These are phyloP conservation scores for Smutsia gigantea DNA, from an alignment of 2,797 vertebrate species.

Conservation along the genomic window DNA sequence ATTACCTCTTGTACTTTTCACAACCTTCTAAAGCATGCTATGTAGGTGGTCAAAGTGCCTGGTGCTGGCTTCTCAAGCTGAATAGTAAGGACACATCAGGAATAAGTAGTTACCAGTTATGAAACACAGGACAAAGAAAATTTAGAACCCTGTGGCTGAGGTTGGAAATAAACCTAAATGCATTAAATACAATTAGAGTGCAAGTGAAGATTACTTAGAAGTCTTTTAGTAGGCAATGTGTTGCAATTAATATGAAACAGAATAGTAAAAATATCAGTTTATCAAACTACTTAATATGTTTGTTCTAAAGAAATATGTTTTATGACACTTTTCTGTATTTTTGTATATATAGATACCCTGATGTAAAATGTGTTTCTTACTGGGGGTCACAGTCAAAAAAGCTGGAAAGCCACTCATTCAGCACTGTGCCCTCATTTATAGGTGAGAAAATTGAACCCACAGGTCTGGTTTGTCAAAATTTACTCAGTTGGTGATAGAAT, in stretches of 20 bases:
- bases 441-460: neutral
- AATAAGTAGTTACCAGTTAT: neutral
- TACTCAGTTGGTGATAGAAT: neutral
- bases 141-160: neutral
- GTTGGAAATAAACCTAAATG: constrained; percentile 4
- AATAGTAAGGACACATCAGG: neutral
- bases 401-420: neutral
- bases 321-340: neutral
- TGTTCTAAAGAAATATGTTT: neutral
- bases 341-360: neutral
- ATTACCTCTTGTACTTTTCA: constrained; percentile 20
- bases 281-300: neutral
- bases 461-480: constrained; percentile 1
- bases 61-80: neutral
- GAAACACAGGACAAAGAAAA: constrained; percentile 28
- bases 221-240: neutral
- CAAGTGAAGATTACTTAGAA: neutral
- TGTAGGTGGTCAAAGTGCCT: neutral
- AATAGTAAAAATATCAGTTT: constrained; percentile 1
- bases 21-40: neutral
- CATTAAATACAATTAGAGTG: constrained; percentile 32
- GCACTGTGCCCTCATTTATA: neutral
- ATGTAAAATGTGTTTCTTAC: constrained; percentile 25
- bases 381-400: neutral
- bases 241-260: neutral